Percentiles rank a stretch among this genome's conserved stretches.
Evolutionary conservation across 2,888 invertebrate genomes (phyloP).

Genomic region (Drosophila neonasuta): DNA sequence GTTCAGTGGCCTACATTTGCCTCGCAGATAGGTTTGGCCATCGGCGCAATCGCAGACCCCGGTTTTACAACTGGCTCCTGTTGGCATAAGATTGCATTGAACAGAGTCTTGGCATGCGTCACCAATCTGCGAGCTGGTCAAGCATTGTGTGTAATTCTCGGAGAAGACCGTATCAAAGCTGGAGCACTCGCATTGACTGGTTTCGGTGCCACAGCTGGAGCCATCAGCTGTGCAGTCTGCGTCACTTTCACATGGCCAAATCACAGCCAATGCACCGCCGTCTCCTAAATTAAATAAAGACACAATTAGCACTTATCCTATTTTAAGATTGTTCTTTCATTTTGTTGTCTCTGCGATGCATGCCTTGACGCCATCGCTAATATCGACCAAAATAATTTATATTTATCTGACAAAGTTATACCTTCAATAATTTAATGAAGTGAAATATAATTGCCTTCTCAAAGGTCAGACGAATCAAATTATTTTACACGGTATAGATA

Average conservation of each 20-base stretch:
- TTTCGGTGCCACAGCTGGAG: constrained; percentile 72
- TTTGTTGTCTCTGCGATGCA: background rate
- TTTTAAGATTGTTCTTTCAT: constrained; percentile 3
- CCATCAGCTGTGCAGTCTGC: constrained; percentile 78
- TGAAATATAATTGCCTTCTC: constrained; percentile 21
- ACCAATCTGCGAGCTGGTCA: constrained; percentile 81
- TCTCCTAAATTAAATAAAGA: constrained; percentile 42
- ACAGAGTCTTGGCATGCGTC: constrained; percentile 80
- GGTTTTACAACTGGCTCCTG: constrained; percentile 82
- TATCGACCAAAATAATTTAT: constrained; percentile 14
- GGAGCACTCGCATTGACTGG: constrained; percentile 74
- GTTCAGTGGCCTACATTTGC: constrained; percentile 80
- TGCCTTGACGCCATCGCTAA: constrained; percentile 8
- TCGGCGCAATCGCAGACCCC: constrained; percentile 82
- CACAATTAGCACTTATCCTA: constrained; percentile 11
- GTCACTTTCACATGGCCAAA: constrained; percentile 80
- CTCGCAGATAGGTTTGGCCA: constrained; percentile 80
- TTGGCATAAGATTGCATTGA: constrained; percentile 83
- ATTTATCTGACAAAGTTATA: background rate
- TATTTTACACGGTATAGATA: background rate
- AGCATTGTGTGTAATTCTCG: constrained; percentile 77
- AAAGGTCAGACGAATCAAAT: constrained; percentile 6
- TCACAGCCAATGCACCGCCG: constrained; percentile 65
- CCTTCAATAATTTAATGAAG: constrained; percentile 32
- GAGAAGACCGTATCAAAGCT: constrained; percentile 79